Percentiles rank a stretch among this genome's conserved stretches.
Conservation (phyloP, 2,797 vertebrate species). For the Rhinoraja longicauda region DNA sequence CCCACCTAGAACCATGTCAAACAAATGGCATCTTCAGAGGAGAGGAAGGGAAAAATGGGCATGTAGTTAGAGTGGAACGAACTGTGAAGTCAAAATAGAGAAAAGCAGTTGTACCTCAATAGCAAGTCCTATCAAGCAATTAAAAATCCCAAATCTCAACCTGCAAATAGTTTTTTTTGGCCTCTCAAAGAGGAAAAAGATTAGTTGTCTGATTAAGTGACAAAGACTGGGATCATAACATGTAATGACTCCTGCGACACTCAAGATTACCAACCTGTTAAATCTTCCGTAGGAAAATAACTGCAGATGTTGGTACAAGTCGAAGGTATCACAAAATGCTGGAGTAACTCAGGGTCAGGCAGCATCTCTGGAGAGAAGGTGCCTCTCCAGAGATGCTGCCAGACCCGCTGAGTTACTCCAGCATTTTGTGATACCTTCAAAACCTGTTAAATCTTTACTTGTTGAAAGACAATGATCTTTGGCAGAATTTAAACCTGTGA, state of each 20-base stretch:
- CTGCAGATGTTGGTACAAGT: too few species aligned
- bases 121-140: neutral
- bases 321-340: too few species aligned
- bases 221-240: neutral
- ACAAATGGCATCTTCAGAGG: neutral
- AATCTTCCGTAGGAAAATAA: too few species aligned
- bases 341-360: too few species aligned
- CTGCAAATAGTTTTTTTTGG: neutral
- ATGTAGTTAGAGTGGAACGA: neutral
- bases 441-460: too few species aligned
- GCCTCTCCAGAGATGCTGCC: too few species aligned
- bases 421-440: too few species aligned
- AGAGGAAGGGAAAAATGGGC: neutral
- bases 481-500: neutral
- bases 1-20: neutral
- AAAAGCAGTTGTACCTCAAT: neutral
- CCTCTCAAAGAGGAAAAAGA: neutral
- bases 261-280: too few species aligned
- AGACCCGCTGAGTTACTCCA: too few species aligned
- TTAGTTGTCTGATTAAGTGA: neutral
- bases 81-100: neutral
- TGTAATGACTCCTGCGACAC: neutral
- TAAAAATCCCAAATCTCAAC: neutral
- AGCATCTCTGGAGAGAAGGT: too few species aligned
- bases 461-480: neutral